A percentile compares a stretch with the other conserved stretches of the same genome.
Conservation (phyloP, 1,140 invertebrate genomes). For the Neodiprion lecontei region DNA sequence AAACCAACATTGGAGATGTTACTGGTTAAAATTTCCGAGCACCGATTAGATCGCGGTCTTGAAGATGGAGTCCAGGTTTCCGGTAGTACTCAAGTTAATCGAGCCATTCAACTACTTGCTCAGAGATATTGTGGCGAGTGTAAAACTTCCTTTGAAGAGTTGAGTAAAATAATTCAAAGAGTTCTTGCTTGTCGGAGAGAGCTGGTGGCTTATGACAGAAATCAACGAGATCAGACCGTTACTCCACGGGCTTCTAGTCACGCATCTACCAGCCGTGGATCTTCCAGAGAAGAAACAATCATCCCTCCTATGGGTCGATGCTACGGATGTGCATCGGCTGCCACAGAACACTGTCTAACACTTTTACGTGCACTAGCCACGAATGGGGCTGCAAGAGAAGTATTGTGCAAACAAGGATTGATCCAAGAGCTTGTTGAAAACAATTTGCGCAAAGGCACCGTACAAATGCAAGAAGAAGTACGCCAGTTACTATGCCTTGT, state of each 20-base stretch:
- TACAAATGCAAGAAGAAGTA: constrained; percentile 84
- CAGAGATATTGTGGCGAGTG: constrained; percentile 96
- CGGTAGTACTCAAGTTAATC: constrained; percentile 74
- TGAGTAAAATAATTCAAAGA: constrained; percentile 94
- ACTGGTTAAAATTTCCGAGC: constrained; percentile 79
- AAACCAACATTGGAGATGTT: constrained; percentile 89
- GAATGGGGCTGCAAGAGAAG: constrained; percentile 77
- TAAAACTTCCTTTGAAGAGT: constrained; percentile 92
- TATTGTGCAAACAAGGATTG: constrained; percentile 85
- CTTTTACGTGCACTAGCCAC: constrained; percentile 90
- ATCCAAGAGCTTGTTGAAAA: constrained; percentile 90
- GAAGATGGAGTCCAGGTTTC: constrained; percentile 67
- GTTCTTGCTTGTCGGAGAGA: constrained; percentile 90
- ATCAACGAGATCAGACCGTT: constrained; percentile 67
- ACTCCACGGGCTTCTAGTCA: constrained; percentile 16
- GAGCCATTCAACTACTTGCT: constrained; percentile 85
- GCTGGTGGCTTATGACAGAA: constrained; percentile 90
- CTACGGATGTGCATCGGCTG: constrained; percentile 85
- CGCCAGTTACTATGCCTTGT: constrained; percentile 87
- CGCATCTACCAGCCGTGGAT: constrained; percentile 26
- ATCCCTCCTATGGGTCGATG: constrained; percentile 65
- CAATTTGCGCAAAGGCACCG: constrained; percentile 82
- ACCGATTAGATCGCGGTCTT: constrained; percentile 69
- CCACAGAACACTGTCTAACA: constrained; percentile 93
- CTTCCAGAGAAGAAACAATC: constrained; percentile 27